These are phyloP conservation scores for Cheilosia scutellata DNA, from an alignment of 2,888 invertebrate species.

Conservation along the genomic window DNA sequence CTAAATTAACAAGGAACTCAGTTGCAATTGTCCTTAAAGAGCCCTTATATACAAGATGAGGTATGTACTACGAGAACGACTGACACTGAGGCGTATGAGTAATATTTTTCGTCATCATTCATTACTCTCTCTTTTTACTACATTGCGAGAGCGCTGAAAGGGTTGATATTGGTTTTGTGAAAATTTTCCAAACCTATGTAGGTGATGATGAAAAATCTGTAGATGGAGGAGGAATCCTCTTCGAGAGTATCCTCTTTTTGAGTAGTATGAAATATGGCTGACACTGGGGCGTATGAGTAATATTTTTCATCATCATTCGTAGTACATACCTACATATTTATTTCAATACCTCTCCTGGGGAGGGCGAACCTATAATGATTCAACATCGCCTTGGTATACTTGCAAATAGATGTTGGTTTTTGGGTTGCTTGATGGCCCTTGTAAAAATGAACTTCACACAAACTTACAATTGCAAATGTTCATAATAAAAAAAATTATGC, in stretches of 20 bases:
- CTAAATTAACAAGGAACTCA: not conserved
- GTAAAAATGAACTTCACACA: no score
- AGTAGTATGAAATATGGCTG: no score
- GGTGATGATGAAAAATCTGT: no score
- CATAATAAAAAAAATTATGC: no score
- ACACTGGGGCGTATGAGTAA: slow-evolving; percentile 25
- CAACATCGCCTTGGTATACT: not conserved
- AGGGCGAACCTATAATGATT: no score
- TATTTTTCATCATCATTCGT: slow-evolving; percentile 1
- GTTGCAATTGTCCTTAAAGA: slow-evolving; percentile 39
- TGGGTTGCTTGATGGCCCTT: no score
- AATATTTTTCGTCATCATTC: slow-evolving; percentile 8
- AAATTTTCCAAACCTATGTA: not conserved
- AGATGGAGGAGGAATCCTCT: no score
- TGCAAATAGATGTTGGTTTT: no score
- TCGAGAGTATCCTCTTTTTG: no score
- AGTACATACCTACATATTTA: no score
- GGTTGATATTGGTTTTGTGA: slow-evolving; percentile 2
- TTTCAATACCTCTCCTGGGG: no score
- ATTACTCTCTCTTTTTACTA: not conserved
- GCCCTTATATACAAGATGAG: slow-evolving; percentile 12
- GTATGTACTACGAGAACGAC: not conserved
- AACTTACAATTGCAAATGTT: no score
- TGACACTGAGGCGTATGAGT: slow-evolving; percentile 27
- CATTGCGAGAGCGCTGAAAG: not conserved